A percentile compares a stretch with the other conserved stretches of the same genome.
Conservation (phyloP, 2,888 invertebrate genomes). For the Drosophila merina region DNA sequence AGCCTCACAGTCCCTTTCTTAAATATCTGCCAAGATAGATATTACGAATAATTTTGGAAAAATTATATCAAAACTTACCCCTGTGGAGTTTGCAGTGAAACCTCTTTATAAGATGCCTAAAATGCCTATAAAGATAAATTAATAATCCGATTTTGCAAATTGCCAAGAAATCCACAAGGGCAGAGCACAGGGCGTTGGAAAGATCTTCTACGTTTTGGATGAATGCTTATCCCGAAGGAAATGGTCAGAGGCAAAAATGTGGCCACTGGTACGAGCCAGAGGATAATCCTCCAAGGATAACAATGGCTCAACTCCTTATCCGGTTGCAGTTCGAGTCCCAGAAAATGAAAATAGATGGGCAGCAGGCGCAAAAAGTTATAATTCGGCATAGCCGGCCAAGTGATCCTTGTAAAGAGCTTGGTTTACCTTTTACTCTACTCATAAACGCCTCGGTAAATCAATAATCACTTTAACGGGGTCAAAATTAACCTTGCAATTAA, state of each 20-base stretch:
- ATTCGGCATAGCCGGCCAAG: slow-evolving; percentile 45
- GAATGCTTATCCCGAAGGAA: slow-evolving; percentile 30
- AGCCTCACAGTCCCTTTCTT: neutral
- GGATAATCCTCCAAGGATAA: slow-evolving; percentile 12
- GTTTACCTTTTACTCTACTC: slow-evolving; percentile 17
- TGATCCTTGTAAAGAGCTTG: neutral
- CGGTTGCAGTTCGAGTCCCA: slow-evolving; percentile 29
- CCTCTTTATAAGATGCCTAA: slow-evolving; percentile 19
- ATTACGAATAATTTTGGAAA: no score
- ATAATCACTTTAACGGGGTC: slow-evolving; percentile 16
- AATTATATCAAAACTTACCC: slow-evolving; percentile 4
- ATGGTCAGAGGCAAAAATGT: slow-evolving; percentile 39
- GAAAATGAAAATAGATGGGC: slow-evolving; percentile 16
- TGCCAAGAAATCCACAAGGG: slow-evolving; percentile 40
- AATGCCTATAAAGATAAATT: slow-evolving; percentile 7
- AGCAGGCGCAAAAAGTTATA: slow-evolving; percentile 50
- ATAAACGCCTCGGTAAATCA: slow-evolving; percentile 28
- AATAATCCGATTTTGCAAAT: slow-evolving; percentile 32
- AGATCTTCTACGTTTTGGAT: slow-evolving; percentile 35
- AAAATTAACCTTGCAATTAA: neutral
- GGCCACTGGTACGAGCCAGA: slow-evolving; percentile 25
- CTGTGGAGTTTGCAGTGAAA: neutral
- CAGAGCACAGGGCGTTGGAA: slow-evolving; percentile 37
- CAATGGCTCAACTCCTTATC: neutral
- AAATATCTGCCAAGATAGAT: slow-evolving; percentile 19